Percentiles rank a stretch among this genome's conserved stretches.
phyloP scores from a whole-genome alignment of 2,113 vertebrate genomes.

The Cynocephalus volans region DNA sequence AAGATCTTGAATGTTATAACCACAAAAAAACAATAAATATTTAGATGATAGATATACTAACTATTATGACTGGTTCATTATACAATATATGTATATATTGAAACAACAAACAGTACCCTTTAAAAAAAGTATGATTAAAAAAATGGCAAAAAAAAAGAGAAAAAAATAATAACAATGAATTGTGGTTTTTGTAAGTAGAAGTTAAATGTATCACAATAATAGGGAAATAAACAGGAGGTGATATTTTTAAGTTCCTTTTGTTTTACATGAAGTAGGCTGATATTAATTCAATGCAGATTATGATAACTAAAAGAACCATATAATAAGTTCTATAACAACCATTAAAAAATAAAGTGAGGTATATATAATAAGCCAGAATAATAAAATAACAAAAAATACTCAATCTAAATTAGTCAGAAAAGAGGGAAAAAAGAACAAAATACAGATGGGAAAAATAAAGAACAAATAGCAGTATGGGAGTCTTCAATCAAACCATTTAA shows the following conservation, averaged over 20 bases:
- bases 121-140: too few relatives aligned
- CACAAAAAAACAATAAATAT: too few relatives aligned
- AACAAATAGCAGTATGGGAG: background rate
- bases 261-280: background rate
- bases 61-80: too few relatives aligned
- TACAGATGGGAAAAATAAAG: background rate
- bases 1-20: too few relatives aligned
- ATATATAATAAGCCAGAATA: background rate
- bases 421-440: background rate
- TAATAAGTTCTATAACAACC: background rate
- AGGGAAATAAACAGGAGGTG: background rate
- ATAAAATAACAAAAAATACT: background rate
- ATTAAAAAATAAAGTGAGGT: slow-evolving; percentile 6
- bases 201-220: background rate
- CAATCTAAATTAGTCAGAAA: background rate
- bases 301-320: background rate
- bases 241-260: background rate
- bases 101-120: too few relatives aligned
- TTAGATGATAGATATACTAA: too few relatives aligned
- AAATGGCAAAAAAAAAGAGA: background rate
- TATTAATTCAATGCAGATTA: slow-evolving; percentile 32
- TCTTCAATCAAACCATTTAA: background rate
- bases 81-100: too few relatives aligned
- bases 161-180: background rate
- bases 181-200: background rate